Conservation (phyloP, 1,140 invertebrate genomes). For the Pseudomyrmex dendroicus region DNA sequence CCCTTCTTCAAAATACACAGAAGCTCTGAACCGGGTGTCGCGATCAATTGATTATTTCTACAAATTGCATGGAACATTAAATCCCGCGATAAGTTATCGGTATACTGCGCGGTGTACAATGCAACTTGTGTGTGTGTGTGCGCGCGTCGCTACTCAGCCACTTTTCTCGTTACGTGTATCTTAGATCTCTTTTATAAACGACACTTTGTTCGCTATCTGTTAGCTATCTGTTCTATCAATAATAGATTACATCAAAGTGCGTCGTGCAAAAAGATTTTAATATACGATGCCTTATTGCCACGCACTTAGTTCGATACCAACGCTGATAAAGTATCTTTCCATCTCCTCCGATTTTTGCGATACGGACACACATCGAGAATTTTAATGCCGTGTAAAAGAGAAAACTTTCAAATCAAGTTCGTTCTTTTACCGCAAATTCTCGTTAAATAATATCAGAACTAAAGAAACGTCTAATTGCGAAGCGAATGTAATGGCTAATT, state of each 20-base stretch:
- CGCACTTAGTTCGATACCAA: not conserved
- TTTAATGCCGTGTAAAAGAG: not conserved
- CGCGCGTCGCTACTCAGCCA: constrained; percentile 1
- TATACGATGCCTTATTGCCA: not conserved
- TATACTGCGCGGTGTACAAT: not conserved
- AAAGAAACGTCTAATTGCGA: constrained; percentile 10
- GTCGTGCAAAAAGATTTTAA: constrained; percentile 9
- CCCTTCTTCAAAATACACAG: not conserved
- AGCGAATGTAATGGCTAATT: constrained; percentile 24
- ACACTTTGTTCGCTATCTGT: constrained; percentile 46
- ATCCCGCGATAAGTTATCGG: constrained; percentile 42
- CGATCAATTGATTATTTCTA: constrained; percentile 40
- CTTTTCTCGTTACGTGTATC: constrained; percentile 17
- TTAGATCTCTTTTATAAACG: constrained; percentile 50
- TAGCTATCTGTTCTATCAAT: not conserved
- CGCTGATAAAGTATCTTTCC: constrained; percentile 8
- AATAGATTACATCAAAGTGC: constrained; percentile 29
- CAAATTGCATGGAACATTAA: constrained; percentile 23
- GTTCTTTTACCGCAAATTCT: not conserved
- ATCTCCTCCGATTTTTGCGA: not conserved
- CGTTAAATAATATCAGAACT: not conserved
- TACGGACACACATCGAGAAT: not conserved
- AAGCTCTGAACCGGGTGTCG: not conserved
- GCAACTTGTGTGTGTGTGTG: too few species aligned
- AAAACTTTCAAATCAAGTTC: too few species aligned